Evolutionary conservation across 2,113 vertebrate species (phyloP).

Genomic region (Hemibates koningsi): DNA sequence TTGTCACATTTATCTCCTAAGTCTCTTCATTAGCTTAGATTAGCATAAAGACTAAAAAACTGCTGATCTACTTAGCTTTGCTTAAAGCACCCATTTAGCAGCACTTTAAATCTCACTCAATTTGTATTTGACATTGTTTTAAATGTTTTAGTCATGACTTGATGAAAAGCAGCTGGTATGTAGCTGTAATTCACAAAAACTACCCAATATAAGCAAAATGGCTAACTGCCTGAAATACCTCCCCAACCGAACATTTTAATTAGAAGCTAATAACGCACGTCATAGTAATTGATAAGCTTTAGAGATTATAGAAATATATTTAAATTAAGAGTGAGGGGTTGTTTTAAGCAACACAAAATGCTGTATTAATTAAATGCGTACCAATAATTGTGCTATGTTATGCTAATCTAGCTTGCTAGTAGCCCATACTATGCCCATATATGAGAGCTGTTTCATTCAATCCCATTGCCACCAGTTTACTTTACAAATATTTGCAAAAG

Average conservation of each 20-base stretch:
- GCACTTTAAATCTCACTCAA: background rate
- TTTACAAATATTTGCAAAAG: background rate
- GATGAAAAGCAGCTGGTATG: background rate
- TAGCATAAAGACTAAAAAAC: background rate
- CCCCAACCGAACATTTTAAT: background rate
- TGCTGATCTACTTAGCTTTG: background rate
- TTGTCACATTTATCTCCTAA: background rate
- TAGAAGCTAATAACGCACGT: accelerated
- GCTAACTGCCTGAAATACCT: background rate
- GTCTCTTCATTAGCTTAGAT: background rate
- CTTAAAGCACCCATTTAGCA: background rate
- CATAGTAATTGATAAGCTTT: background rate
- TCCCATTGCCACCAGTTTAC: background rate
- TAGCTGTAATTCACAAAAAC: background rate
- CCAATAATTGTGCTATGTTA: background rate
- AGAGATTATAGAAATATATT: background rate
- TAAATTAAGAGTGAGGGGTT: background rate
- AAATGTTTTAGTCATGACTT: background rate
- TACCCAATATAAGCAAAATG: background rate
- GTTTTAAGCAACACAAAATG: background rate
- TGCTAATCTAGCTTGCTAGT: background rate
- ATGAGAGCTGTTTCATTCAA: background rate
- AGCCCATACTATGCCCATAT: background rate
- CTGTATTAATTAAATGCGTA: background rate
- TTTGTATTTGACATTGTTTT: background rate